phyloP scores from a whole-genome alignment of 2,888 invertebrate genomes.

The Cheiracanthium punctorium region DNA sequence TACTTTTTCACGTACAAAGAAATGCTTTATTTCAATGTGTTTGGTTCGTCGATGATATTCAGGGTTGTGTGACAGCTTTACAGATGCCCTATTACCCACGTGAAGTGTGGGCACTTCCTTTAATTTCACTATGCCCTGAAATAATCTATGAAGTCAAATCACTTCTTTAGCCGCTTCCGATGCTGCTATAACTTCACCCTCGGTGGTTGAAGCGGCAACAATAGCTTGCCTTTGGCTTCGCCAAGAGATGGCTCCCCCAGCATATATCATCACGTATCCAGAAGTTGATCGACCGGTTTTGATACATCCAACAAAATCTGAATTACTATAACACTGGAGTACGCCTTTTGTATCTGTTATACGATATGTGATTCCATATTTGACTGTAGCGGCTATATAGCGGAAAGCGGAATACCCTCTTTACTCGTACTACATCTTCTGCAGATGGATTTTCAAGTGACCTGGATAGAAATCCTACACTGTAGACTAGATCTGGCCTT shows the following conservation, averaged over 20 bases:
- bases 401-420: constrained; percentile 23
- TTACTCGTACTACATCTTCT: background rate
- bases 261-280: constrained; percentile 35
- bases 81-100: constrained; percentile 72
- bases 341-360: no score
- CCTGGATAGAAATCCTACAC: background rate
- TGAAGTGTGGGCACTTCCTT: constrained; percentile 2
- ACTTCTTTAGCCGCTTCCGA: constrained; percentile 72
- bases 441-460: background rate
- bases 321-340: no score
- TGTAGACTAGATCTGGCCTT: constrained; percentile 26
- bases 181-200: constrained; percentile 73
- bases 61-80: no score
- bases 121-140: constrained; percentile 56
- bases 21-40: no score
- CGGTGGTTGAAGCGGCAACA: constrained; percentile 72
- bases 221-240: no score
- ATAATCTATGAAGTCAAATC: constrained; percentile 73
- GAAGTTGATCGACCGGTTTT: no score
- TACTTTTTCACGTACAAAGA: no score
- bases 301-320: no score
- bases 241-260: constrained; percentile 70
- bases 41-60: no score
- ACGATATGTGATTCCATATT: no score
- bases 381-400: no score